Base-by-base conservation (phyloP, 1,140 invertebrate genomes). In the Bombus vancouverensis region DNA sequence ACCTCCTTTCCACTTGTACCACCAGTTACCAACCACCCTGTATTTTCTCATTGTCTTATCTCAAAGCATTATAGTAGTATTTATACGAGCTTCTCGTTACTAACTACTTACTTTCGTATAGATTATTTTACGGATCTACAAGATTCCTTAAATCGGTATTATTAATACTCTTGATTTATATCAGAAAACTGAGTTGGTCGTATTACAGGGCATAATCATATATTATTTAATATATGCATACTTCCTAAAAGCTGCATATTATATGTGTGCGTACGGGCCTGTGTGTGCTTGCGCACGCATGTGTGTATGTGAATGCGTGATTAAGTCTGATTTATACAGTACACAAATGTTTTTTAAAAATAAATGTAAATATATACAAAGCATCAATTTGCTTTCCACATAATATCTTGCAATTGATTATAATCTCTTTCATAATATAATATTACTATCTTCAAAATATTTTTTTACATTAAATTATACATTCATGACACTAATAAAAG, bases 321-420 rank as follows among this genome's bases (percentile, higher is more conserved):
- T 77, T 87, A 74, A 87, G 73, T 72, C 68, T 73, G 59, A 73
- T 59, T 78, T 84, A 34, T 42, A 62, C 6, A 78, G 15, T 32
- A 84, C 83, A 34, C 28, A 59, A 83, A 62, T 57, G 34, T 76
- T 37, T 76, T 84, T 59, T 72, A 47, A 76, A 71, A 76, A 71
- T n/a, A 57, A 71, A 80, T 80, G 10, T 71, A 44, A 39, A 74
- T 68, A 78, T 68, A 78, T 3, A 68, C n/a, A n/a, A 83, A 66
- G 37, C 28, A 71, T 80, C 34, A 32, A 62, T 83, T 89, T 89
- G 88, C 85, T 89, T 89, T 89, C 88, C 85, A 89, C 85, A 89
- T 86, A 57, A 89, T 89, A 62, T 87, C 42, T 81, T 37, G 18
- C 47, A 62, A 75, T 70, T 44, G 59, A 72, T 57, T 57, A 59